Conservation (phyloP, 2,113 vertebrate genomes). For the Microcebus jonahi region DNA sequence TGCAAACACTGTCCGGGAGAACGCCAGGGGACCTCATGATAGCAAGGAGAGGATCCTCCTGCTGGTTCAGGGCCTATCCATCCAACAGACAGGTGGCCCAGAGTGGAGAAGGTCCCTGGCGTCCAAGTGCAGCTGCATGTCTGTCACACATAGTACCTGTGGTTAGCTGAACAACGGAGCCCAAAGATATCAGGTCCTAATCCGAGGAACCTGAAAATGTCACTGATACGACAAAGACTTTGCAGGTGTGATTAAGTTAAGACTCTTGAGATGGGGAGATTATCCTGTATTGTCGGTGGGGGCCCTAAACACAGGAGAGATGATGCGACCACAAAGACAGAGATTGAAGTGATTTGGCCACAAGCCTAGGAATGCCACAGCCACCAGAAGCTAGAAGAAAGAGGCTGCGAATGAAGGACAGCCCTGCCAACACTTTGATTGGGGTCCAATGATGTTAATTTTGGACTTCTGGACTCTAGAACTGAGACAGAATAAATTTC, state of each 20-base stretch:
- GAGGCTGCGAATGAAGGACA: background rate
- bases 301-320: background rate
- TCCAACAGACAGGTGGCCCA: background rate
- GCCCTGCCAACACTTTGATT: background rate
- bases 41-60: background rate
- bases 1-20: background rate
- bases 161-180: background rate
- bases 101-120: accelerated
- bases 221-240: background rate
- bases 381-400: background rate
- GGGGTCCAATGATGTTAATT: too few species aligned
- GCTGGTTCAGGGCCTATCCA: background rate
- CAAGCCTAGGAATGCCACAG: background rate
- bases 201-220: background rate
- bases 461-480: background rate
- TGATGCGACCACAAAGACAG: background rate
- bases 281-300: background rate
- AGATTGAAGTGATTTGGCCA: background rate
- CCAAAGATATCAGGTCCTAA: background rate
- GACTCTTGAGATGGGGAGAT: background rate
- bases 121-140: background rate
- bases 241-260: background rate
- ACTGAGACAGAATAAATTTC: background rate
- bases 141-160: background rate
- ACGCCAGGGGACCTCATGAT: background rate